Percentiles rank a stretch among this genome's conserved stretches.
Conservation (phyloP, 2,113 vertebrate species). For the Pelmatolapia mariae region DNA sequence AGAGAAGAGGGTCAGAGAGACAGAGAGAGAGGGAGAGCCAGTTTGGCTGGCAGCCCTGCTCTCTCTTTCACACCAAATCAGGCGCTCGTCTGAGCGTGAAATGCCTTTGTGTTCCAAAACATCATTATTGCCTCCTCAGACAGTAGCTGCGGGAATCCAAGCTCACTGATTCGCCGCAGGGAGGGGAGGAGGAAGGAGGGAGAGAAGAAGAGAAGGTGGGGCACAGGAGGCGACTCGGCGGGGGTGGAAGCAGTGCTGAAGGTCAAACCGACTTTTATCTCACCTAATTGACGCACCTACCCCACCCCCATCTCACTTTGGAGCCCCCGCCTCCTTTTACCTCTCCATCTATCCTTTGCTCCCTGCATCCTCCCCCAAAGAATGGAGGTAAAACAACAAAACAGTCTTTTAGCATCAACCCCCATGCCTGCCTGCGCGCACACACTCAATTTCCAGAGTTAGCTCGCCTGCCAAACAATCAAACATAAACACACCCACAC, state of each 20-base stretch:
- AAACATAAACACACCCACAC: constrained; percentile 53
- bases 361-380: constrained; percentile 6
- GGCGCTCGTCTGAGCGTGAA: constrained; percentile 82
- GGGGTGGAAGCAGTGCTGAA: constrained; percentile 85
- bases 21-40: constrained; percentile 57
- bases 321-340: constrained; percentile 20
- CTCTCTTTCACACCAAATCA: constrained; percentile 83
- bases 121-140: constrained; percentile 78
- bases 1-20: constrained; percentile 35
- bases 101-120: constrained; percentile 74
- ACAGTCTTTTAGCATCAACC: constrained; percentile 44
- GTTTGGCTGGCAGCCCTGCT: constrained; percentile 77
- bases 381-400: constrained; percentile 50
- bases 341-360: constrained; percentile 28
- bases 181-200: constrained; percentile 64
- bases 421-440: background rate
- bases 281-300: constrained; percentile 90
- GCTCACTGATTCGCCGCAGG: constrained; percentile 78
- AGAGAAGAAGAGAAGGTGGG: constrained; percentile 72
- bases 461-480: constrained; percentile 39
- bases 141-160: constrained; percentile 75
- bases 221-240: constrained; percentile 49
- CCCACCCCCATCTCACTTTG: constrained; percentile 14
- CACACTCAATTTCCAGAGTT: constrained; percentile 15
- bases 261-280: constrained; percentile 97